Evolutionary conservation across 2,888 invertebrate genomes (phyloP).

Genomic region (Xanthia togata): DNA sequence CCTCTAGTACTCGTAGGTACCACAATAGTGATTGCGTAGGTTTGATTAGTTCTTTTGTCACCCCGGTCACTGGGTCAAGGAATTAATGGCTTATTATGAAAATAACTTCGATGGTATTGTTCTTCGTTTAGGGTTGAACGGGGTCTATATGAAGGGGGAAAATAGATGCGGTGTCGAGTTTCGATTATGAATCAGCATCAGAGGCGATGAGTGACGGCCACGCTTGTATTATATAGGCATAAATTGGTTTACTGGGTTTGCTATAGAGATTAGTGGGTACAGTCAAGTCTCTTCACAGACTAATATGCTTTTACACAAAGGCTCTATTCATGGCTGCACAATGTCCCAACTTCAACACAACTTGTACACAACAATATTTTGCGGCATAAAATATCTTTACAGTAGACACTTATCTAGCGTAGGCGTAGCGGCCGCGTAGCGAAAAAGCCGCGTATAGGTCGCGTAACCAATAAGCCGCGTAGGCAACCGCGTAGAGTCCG

Average conservation of each 20-base stretch:
- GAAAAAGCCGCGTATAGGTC: neutral
- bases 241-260: neutral
- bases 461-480: neutral
- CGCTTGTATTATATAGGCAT: neutral
- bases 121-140: slow-evolving; percentile 33
- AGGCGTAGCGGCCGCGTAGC: neutral
- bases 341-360: neutral
- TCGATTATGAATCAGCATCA: slow-evolving; percentile 1
- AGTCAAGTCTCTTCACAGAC: neutral
- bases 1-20: slow-evolving; percentile 45
- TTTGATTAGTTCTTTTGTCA: slow-evolving; percentile 71
- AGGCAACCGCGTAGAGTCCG: neutral
- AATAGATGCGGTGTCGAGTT: slow-evolving; percentile 34
- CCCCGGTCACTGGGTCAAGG: slow-evolving; percentile 73
- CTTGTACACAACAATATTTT: neutral
- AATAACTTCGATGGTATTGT: slow-evolving; percentile 45
- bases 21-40: slow-evolving; percentile 68
- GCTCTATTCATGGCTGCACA: neutral
- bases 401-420: neutral
- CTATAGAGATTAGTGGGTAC: neutral
- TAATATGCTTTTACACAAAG: neutral
- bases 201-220: neutral
- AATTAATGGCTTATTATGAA: slow-evolving; percentile 48
- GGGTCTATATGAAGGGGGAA: slow-evolving; percentile 3
- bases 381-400: neutral